Base-by-base conservation (phyloP, 2,888 invertebrate genomes). In the Mongoloraphidia duomilia region DNA sequence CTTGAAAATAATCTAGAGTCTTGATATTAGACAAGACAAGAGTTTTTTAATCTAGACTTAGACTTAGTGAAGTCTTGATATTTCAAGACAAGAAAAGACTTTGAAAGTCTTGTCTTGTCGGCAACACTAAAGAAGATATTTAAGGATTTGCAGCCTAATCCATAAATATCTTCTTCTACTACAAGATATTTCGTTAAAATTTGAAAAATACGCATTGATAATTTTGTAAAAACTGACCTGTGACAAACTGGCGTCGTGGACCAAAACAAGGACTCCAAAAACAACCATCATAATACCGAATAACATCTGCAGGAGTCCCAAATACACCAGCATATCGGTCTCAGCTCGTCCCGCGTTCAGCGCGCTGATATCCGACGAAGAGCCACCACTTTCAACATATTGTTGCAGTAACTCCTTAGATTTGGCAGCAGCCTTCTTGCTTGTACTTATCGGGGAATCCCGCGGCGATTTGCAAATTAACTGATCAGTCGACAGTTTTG, bases 221-320 rank as follows among this genome's bases (percentile, higher is more conserved):
- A 39, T 10, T 2, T 10, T 14, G 12, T 9, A 10, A n/a, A 2
- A 49, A 56, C 56, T 60, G 57, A 67, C 67, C 63, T 65, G 60
- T 38, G 62, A 60, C 47, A 73, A 60, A 38, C 68, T 67, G 13
- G 80, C 77, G 42, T 77, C 77, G 61, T 79, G 76, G 54, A 78
- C 73, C 54, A 80, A 72, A 2, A 77, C 79, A 54, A 78, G 60
- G 17, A 79, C 75, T 2, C 82, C 82, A 50, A 77, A 77, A 6
- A 76, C 75, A 53, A 78, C 73, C 65, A 82, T 68, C 56, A 78
- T 63, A 50, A 79, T 69, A 12, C 81, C 82, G 47, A 81, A 72
- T 51, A 74, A 64, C 55, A 80, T 74, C 65, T 83, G 83, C 56
- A 72, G 70, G 55, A 79, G 55, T 42, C 79, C 79, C 57, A 74